Evolutionary conservation across 2,888 invertebrate species (phyloP), one percentile per base, ranked within the genome.

Genomic region (Dascillus cervinus): DNA sequence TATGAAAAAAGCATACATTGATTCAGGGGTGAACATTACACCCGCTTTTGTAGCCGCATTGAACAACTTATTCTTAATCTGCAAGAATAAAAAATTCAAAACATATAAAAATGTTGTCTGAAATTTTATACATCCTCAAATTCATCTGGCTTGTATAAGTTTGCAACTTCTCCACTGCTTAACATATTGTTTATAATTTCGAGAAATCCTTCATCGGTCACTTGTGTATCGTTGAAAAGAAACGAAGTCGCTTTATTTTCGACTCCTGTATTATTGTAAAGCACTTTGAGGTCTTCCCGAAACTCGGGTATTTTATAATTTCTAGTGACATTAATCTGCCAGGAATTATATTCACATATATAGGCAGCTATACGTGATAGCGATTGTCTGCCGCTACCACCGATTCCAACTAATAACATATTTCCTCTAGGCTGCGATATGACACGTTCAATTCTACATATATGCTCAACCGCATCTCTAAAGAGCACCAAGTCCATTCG

Each of bases 131-230:
- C 85, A 53, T 90, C 89, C 56, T 91, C 90, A 65, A 91, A 82
- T 62, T 92, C 91, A 44, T 91, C 90, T 0, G 77, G 59, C 55
- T 88, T 88, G 56, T 79, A 91, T n/a, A 92, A 69, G 64, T 89
- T 90, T 3, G 87, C 77, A 34, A 92, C 79, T 64, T 91, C 90
- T 0, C 90, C 91, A 41, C 83, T 85, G 56, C 86, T 88, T 34
- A 92, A 69, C 62, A 92, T 73, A 55, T 87, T 91, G 64, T 90
- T 91, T 34, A 92, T 75, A 46, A 91, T 84, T 67, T 91, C 91
- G 1, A 91, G 72, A 62, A 91, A 91, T 5, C 77, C 71, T 51
- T 88, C 87, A 41, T 88, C 86, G 0, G 76, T 80, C 11, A 91
- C 79, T 61, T 88, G 90, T 2, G 83, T 86, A 59, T 90, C 90